phyloP scores from a whole-genome alignment of 35 echinoderm and acorn worm genomes.

The Diadema setosum region DNA sequence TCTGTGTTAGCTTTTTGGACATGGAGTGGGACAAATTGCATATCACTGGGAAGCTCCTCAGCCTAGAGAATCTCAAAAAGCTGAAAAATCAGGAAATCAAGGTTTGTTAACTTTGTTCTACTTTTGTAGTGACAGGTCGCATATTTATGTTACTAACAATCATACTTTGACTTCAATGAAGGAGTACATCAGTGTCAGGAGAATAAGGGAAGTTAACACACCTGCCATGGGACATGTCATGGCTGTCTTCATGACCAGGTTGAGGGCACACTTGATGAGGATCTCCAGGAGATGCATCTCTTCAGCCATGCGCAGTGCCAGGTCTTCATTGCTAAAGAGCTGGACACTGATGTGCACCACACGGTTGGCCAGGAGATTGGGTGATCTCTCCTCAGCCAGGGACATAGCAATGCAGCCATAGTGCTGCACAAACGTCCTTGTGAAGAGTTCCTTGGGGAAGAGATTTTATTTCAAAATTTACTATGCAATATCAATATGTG shows the following conservation, averaged over 20 bases:
- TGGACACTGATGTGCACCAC: constrained; percentile 98
- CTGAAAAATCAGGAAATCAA: too few species aligned
- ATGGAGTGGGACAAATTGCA: too few species aligned
- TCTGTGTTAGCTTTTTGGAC: too few species aligned
- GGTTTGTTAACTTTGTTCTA: too few species aligned
- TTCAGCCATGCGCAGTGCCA: constrained; percentile 67
- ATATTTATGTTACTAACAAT: too few species aligned
- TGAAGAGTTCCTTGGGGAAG: constrained; percentile 69
- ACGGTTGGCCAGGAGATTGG: constrained; percentile 62
- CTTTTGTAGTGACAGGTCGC: too few species aligned
- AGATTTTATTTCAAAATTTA: too few species aligned
- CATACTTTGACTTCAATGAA: too few species aligned
- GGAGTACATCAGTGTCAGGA: too few species aligned
- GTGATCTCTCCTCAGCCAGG: constrained; percentile 25
- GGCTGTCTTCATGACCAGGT: constrained; percentile 50
- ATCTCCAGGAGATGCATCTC: constrained; percentile 72
- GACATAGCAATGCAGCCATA: constrained; percentile 87
- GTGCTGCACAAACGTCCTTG: constrained; percentile 78
- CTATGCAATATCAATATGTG: too few species aligned
- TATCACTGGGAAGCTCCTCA: too few species aligned
- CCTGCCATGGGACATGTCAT: constrained; percentile 55
- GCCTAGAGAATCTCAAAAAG: too few species aligned
- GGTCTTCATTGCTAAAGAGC: constrained; percentile 88
- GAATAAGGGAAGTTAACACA: background rate
- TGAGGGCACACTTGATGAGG: constrained; percentile 63